Percentiles rank a stretch among this genome's conserved stretches.
Conservation (phyloP, 2,797 vertebrate species). For the Trematomus bernacchii region DNA sequence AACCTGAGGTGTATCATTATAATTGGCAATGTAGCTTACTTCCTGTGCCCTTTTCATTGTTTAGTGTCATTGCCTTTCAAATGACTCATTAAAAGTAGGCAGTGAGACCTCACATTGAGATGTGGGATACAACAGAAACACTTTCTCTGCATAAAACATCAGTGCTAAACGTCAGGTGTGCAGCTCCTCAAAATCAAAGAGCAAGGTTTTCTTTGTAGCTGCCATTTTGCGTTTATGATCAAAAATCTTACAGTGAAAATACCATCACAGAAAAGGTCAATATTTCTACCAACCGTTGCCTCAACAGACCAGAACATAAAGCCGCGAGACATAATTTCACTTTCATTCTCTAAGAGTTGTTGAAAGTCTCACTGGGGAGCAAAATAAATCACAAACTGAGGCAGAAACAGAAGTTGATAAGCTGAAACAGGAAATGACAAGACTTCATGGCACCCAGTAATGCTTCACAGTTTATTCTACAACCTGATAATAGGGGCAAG, state of each 20-base stretch:
- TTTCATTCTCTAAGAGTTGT: slow-evolving; percentile 28
- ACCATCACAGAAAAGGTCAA: slow-evolving; percentile 48
- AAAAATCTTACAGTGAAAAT: slow-evolving; percentile 47
- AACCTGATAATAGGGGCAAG: background rate
- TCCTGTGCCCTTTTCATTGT: slow-evolving; percentile 34
- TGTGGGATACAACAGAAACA: slow-evolving; percentile 1
- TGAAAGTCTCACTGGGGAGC: slow-evolving; percentile 3
- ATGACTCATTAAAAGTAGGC: slow-evolving; percentile 46
- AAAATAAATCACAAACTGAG: slow-evolving; percentile 15
- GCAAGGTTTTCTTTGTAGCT: slow-evolving; percentile 23
- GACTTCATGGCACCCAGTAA: background rate
- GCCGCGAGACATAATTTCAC: slow-evolving; percentile 13
- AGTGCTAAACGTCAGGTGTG: slow-evolving; percentile 22
- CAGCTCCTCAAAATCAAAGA: slow-evolving; percentile 34
- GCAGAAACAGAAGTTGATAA: slow-evolving; percentile 6
- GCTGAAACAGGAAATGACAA: slow-evolving; percentile 6
- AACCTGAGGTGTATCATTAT: slow-evolving; percentile 17
- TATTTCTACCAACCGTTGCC: slow-evolving; percentile 26
- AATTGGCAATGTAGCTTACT: slow-evolving; percentile 3
- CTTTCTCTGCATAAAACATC: slow-evolving; percentile 28
- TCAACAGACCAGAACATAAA: slow-evolving; percentile 47
- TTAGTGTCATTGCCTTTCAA: slow-evolving; percentile 7
- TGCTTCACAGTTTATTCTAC: background rate
- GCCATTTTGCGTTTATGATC: slow-evolving; percentile 54
- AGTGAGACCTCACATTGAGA: slow-evolving; percentile 3